Evolutionary conservation across 2,888 invertebrate genomes (phyloP), one percentile per base, ranked within the genome.

Genomic region (Cecidostiba fungosa): DNA sequence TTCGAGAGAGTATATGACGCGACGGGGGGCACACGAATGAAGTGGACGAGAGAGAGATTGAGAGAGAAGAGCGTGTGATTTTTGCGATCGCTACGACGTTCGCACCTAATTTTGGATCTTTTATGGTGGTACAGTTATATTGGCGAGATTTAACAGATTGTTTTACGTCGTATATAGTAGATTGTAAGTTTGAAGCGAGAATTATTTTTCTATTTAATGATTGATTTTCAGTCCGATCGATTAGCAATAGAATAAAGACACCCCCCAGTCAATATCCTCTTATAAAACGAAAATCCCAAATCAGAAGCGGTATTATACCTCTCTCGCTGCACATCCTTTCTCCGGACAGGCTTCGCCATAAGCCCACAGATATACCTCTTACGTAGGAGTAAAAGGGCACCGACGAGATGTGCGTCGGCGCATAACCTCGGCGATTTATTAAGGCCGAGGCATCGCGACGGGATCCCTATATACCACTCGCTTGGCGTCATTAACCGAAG

Each of bases 1-100:
- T 84, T 84, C 26, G 76, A 80, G 54, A 80, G 74, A 59, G 23
- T 47, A 74, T 43, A 50, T 50, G 23, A 19, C 79, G 23, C 78
- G 29, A 62, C 79, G 76, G 84, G 84, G 84, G 76, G 74, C 19
- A 10, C 8, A 54, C 5, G 70, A 72, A 36, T 10, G 39, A 70
- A 36, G 32, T 8, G 36, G n/a, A 8, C 36, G 19, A 19, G 12
- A 50, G 50, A 19, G n/a, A 19, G 54, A 59, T 5, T 8, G 54
- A 19, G 32, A 72, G 72, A 39, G 23, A 10, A 39, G 66, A 66
- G 47, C 66, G 47, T 66, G 77, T 29, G 66, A 78, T 47, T 78
- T 43, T 62, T 23, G 16, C 43, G 66, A 26, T 26, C 66, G 43
- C 76, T 47, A 23, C n/a, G 72, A 72, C 23, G 72, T 50, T 74